A percentile compares a stretch with the other conserved stretches of the same genome.
These are phyloP conservation scores for Rhabditophanes sp. DNA, from an alignment of 2,888 invertebrate species.

Conservation along the genomic window DNA sequence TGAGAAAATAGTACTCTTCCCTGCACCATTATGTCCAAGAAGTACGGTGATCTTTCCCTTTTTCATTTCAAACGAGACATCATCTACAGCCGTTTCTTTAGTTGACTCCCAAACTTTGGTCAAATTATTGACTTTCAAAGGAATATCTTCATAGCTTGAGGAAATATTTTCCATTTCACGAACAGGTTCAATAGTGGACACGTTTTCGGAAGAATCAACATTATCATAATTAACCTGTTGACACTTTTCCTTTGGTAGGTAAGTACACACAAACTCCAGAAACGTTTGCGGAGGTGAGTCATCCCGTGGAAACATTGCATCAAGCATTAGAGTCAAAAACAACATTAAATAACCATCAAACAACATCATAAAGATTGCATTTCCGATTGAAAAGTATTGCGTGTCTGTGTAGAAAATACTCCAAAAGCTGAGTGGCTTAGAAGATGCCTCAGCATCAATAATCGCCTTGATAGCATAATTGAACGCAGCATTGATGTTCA, in stretches of 20 bases:
- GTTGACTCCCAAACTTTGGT: slow-evolving; percentile 27
- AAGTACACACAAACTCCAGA: slow-evolving; percentile 4
- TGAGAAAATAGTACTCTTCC: slow-evolving; percentile 20
- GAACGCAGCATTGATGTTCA: slow-evolving; percentile 26
- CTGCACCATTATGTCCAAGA: slow-evolving; percentile 42
- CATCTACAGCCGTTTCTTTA: slow-evolving; percentile 32
- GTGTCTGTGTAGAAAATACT: no score
- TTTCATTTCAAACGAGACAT: slow-evolving; percentile 26
- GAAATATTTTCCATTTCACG: slow-evolving; percentile 11
- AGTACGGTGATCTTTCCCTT: slow-evolving; percentile 36
- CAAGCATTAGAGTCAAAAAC: slow-evolving; percentile 15
- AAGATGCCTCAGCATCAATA: no score
- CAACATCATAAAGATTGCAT: slow-evolving; percentile 29
- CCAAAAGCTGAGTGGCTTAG: no score
- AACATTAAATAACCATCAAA: slow-evolving; percentile 21
- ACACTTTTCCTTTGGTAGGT: slow-evolving; percentile 1
- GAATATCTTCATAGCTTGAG: slow-evolving; percentile 20
- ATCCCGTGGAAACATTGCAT: slow-evolving; percentile 19
- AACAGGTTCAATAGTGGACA: slow-evolving; percentile 22
- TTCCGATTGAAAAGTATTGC: slow-evolving; percentile 29
- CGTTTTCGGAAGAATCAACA: slow-evolving; percentile 3
- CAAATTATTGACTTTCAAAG: slow-evolving; percentile 22
- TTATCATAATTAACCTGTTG: slow-evolving; percentile 1
- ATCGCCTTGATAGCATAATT: slow-evolving; percentile 18
- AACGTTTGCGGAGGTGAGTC: slow-evolving; percentile 14